Percentiles rank a stretch among this genome's conserved stretches.
Evolutionary conservation across 2,113 vertebrate genomes (phyloP).

Genomic region (Engystomops pustulosus): DNA sequence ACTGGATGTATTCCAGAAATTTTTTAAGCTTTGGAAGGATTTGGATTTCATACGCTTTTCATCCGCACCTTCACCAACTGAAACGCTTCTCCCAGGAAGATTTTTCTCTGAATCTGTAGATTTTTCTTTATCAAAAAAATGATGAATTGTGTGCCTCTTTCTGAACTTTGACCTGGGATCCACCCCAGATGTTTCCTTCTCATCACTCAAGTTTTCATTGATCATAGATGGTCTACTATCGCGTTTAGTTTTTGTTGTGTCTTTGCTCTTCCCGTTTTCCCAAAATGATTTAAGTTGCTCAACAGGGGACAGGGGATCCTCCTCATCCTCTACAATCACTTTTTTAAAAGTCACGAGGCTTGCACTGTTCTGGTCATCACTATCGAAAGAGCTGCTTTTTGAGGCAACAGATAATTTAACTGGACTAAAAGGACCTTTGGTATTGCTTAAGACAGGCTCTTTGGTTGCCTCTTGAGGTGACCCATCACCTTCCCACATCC

Average conservation of each 20-base stretch:
- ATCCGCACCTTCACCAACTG: conserved; percentile 78
- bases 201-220: conserved; percentile 61
- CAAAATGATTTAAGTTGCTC: conserved; percentile 6
- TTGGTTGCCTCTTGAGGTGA: conserved; percentile 29
- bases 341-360: conserved; percentile 59
- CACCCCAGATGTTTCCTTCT: conserved; percentile 68
- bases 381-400: conserved; percentile 12
- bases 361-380: conserved; percentile 54
- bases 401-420: conserved; percentile 22
- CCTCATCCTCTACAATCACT: conserved; percentile 57
- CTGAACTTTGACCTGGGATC: conserved; percentile 69
- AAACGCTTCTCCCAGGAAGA: conserved; percentile 70
- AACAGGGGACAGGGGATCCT: conserved; percentile 36
- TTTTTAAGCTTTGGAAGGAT: conserved; percentile 85
- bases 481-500: conserved; percentile 86
- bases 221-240: conserved; percentile 33
- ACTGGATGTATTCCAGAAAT: conserved; percentile 83
- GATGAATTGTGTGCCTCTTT: conserved; percentile 59
- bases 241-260: conserved; percentile 58
- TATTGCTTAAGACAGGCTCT: neutral
- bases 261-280: conserved; percentile 46
- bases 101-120: conserved; percentile 60
- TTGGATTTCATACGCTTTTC: conserved; percentile 71
- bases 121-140: conserved; percentile 63
- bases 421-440: neutral